A percentile compares a stretch with the other conserved stretches of the same genome.
Conservation (phyloP, 1,140 invertebrate genomes). For the Solen grandis region DNA sequence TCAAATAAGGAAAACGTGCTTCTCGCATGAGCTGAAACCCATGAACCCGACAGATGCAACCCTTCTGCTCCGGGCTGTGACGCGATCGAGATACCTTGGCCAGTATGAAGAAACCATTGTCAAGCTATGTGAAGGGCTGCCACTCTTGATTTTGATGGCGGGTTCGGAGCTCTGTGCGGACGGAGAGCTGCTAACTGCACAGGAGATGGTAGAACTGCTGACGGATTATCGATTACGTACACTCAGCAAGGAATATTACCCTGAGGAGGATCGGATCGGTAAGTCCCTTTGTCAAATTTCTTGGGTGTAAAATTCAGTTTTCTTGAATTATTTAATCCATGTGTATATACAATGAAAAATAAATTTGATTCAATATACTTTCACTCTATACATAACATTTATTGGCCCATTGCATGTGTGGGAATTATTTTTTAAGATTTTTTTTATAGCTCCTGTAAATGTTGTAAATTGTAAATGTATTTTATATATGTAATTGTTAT, state of each 20-base stretch:
- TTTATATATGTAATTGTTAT: too few species aligned
- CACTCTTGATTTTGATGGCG: neutral
- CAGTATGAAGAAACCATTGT: constrained; percentile 11
- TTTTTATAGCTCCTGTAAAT: too few species aligned
- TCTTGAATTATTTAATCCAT: too few species aligned
- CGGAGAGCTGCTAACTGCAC: constrained; percentile 6
- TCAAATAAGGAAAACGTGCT: neutral
- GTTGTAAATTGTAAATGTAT: too few species aligned
- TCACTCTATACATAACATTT: too few species aligned
- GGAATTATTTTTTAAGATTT: too few species aligned
- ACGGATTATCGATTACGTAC: neutral
- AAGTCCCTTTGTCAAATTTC: neutral
- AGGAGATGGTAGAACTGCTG: constrained; percentile 22
- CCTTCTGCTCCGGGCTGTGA: neutral
- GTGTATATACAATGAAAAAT: too few species aligned
- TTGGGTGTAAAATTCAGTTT: too few species aligned
- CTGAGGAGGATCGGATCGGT: constrained; percentile 29
- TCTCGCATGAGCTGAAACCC: neutral
- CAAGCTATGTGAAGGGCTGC: neutral
- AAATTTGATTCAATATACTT: too few species aligned
- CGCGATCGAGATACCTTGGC: neutral
- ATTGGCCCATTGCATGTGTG: too few species aligned
- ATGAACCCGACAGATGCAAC: neutral
- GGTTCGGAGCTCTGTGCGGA: constrained; percentile 10
- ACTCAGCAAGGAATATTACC: constrained; percentile 20